Base-by-base conservation (phyloP, 2,888 invertebrate species). In the Cylindroiulus punctatus region DNA sequence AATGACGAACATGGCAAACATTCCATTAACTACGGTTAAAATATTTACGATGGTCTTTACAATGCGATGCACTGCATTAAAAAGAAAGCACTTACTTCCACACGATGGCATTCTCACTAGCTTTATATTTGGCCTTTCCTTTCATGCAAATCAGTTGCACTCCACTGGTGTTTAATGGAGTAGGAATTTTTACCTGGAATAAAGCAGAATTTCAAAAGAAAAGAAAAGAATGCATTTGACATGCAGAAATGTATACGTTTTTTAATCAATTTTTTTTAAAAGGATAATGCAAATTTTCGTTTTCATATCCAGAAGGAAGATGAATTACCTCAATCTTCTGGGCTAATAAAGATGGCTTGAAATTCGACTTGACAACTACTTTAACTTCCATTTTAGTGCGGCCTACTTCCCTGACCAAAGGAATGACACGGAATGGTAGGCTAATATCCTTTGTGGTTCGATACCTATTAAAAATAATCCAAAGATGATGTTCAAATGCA, bases 301-400 rank as follows among this genome's bases (percentile, higher is more conserved):
- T 36, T 36, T 4, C 2, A 36, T 36, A 36, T 36, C 36, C 7
- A 36, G 36, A 36, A 36, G 36, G 36, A 36, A 36, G 36, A 36
- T 36, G 2, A 7, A 36, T 81, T 47, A 98, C 98, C 92, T 99
- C 99, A 87, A 99, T 99, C 92, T 99, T 99, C 92, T 99, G 99
- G 0, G 99, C 99, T 30, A 99, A 93, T 84, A 99, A 92, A 0
- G 98, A 98, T 0, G 99, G 98, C 91, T 99, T 99, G 92, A 99
- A 99, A 92, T 98, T 99, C 87, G 98, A 98, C 92, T 99, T 99
- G 86, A 99, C 93, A 0, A 99, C 99, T 19, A 99, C 98, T 91
- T 99, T 99, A 0, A 99, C 99, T 91, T 99, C 99, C 99, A 99
- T 99, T 92, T 99, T 98, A 89, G 98, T 98, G 89, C 99, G 95